Percentiles rank a stretch among this genome's conserved stretches.
These are phyloP conservation scores for Umimayanthus kanabou DNA, from an alignment of 92 coral and sea anemone genomes.

Conservation along the genomic window DNA sequence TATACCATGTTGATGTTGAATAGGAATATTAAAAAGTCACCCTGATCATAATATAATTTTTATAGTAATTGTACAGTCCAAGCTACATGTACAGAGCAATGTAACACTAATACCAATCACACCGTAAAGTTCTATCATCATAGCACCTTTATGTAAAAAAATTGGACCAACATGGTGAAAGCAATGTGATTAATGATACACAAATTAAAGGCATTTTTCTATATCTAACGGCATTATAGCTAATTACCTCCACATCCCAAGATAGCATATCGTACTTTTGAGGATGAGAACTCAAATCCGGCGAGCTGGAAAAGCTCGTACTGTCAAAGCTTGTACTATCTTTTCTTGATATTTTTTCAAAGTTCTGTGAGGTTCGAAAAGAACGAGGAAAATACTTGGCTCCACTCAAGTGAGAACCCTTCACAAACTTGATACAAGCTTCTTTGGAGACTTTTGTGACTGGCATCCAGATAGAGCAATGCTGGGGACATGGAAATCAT, in stretches of 20 bases:
- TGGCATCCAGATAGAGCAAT: slow-evolving; percentile 89
- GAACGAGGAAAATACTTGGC: slow-evolving; percentile 80
- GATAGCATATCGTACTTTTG: slow-evolving; percentile 63
- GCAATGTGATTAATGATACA: too few relatives aligned
- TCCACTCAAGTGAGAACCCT: slow-evolving; percentile 83
- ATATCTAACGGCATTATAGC: too few relatives aligned
- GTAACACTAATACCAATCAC: too few relatives aligned
- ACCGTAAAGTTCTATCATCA: too few relatives aligned
- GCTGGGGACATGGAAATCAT: slow-evolving; percentile 28
- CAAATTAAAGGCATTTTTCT: too few relatives aligned
- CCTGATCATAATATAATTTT: too few relatives aligned
- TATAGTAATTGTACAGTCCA: too few relatives aligned
- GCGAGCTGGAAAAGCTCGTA: slow-evolving; percentile 50
- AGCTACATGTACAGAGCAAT: too few relatives aligned
- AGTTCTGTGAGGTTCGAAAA: slow-evolving; percentile 67
- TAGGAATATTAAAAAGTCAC: too few relatives aligned
- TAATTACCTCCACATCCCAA: slow-evolving; percentile 91
- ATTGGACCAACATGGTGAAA: too few relatives aligned
- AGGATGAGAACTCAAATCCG: slow-evolving; percentile 55
- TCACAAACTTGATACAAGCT: slow-evolving; percentile 63
- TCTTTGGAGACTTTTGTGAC: slow-evolving; percentile 63
- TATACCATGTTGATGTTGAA: too few relatives aligned
- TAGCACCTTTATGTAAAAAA: too few relatives aligned
- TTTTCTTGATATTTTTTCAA: not conserved
- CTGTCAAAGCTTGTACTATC: slow-evolving; percentile 22